Conservation (phyloP, 2,113 vertebrate genomes). For the Lepus europaeus region DNA sequence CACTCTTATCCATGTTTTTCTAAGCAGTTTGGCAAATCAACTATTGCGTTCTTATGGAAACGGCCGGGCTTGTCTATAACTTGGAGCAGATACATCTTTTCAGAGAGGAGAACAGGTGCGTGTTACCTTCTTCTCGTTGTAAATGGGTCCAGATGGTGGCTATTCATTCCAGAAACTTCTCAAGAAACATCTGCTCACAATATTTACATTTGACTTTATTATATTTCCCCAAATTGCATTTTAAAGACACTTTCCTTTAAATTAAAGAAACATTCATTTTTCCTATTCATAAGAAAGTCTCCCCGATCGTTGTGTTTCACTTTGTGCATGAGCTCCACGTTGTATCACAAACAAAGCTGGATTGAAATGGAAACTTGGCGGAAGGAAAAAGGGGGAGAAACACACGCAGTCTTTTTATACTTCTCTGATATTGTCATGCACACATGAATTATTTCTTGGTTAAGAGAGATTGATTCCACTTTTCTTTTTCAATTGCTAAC, state of each 20-base stretch:
- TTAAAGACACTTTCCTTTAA: slow-evolving; percentile 80
- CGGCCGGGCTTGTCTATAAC: slow-evolving; percentile 50
- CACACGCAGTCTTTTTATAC: slow-evolving; percentile 20
- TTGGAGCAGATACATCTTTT: slow-evolving; percentile 68
- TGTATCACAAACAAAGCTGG: slow-evolving; percentile 62
- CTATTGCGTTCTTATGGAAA: slow-evolving; percentile 73
- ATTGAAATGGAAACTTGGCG: slow-evolving; percentile 60
- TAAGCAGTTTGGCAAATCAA: slow-evolving; percentile 70
- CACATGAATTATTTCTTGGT: slow-evolving; percentile 75
- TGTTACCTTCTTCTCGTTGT: slow-evolving; percentile 62
- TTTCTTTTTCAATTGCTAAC: slow-evolving; percentile 52
- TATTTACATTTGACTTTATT: slow-evolving; percentile 78
- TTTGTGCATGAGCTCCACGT: background rate
- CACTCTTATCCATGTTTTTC: slow-evolving; percentile 75
- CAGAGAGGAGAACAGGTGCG: slow-evolving; percentile 72
- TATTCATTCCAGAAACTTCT: slow-evolving; percentile 71
- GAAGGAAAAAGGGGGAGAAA: slow-evolving; percentile 60
- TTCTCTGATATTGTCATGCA: slow-evolving; percentile 50
- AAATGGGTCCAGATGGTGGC: slow-evolving; percentile 76
- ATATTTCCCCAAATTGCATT: slow-evolving; percentile 72
- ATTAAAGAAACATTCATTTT: slow-evolving; percentile 75
- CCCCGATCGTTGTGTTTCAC: slow-evolving; percentile 45
- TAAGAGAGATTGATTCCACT: slow-evolving; percentile 55
- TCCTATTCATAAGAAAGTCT: slow-evolving; percentile 62
- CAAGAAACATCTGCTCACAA: slow-evolving; percentile 76